Percentiles rank a stretch among this genome's conserved stretches.
These are phyloP conservation scores for Copidosoma floridanum DNA, from an alignment of 1,140 invertebrate genomes.

Conservation along the genomic window DNA sequence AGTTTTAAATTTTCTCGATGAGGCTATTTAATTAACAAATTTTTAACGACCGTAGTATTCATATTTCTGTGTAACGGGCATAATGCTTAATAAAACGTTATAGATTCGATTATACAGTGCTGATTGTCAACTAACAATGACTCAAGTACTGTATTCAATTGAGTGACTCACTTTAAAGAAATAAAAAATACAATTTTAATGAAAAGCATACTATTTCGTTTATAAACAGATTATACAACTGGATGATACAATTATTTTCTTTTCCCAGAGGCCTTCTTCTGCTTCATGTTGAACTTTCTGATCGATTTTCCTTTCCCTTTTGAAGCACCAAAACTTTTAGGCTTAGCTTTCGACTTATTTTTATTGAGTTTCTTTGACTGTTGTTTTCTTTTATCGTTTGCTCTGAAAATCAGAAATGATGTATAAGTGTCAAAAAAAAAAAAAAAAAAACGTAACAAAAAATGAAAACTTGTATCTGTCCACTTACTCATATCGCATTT, in stretches of 20 bases:
- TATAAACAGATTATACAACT: no score
- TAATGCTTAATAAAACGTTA: no score
- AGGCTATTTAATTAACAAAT: background rate
- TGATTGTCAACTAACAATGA: constrained; percentile 44
- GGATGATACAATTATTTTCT: no score
- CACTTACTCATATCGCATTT: constrained; percentile 66
- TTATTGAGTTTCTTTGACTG: constrained; percentile 34
- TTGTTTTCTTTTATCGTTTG: constrained; percentile 42
- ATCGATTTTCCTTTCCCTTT: no score
- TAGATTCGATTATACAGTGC: constrained; percentile 37
- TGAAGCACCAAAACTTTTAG: constrained; percentile 12
- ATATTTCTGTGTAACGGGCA: no score
- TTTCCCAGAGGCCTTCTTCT: constrained; percentile 21
- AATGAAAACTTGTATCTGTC: background rate
- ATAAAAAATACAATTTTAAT: no score
- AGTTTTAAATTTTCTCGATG: no score
- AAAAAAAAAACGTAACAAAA: constrained; percentile 42
- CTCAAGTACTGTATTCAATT: constrained; percentile 46
- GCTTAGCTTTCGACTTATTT: constrained; percentile 29
- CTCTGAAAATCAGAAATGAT: constrained; percentile 37
- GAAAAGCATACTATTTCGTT: no score
- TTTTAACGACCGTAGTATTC: constrained; percentile 10
- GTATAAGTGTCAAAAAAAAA: constrained; percentile 44
- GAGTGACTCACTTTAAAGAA: no score
- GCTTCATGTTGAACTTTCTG: no score